These are phyloP conservation scores for Sciaenops ocellatus DNA, from an alignment of 2,797 vertebrate species.

Conservation along the genomic window DNA sequence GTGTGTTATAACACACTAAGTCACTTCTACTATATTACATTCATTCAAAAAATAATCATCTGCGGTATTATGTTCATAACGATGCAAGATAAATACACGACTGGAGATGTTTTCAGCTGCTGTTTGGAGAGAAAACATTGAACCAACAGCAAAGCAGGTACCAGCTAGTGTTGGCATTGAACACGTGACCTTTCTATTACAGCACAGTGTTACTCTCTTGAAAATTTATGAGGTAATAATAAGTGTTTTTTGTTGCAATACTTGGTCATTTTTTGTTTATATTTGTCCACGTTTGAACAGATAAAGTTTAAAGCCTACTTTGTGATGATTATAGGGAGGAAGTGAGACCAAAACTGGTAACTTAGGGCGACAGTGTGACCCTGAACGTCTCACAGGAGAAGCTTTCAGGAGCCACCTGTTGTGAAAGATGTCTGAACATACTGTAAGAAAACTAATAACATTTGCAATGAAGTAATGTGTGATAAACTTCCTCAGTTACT, in stretches of 20 bases:
- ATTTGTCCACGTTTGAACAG: neutral
- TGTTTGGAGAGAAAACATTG: slow-evolving; percentile 28
- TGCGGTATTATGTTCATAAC: neutral
- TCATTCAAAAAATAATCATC: neutral
- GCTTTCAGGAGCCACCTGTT: slow-evolving; percentile 39
- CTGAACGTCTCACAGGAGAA: neutral
- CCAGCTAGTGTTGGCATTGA: neutral
- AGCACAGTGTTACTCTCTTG: neutral
- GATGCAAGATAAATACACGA: neutral
- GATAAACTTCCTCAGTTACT: neutral
- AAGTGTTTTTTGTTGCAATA: neutral
- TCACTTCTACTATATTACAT: neutral
- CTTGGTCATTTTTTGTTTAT: neutral
- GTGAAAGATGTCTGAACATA: neutral
- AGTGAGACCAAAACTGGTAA: neutral
- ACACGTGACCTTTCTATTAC: neutral
- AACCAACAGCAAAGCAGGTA: neutral
- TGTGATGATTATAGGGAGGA: neutral
- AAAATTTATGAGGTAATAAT: neutral
- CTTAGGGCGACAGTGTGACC: neutral
- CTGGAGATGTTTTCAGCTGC: slow-evolving; percentile 16
- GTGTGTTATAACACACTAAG: neutral
- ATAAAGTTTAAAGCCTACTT: neutral
- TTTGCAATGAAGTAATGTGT: neutral
- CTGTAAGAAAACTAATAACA: neutral